A percentile compares a stretch with the other conserved stretches of the same genome.
phyloP scores from a whole-genome alignment of 53 echinoderm and acorn worm species.

The Holothuria leucospilota region DNA sequence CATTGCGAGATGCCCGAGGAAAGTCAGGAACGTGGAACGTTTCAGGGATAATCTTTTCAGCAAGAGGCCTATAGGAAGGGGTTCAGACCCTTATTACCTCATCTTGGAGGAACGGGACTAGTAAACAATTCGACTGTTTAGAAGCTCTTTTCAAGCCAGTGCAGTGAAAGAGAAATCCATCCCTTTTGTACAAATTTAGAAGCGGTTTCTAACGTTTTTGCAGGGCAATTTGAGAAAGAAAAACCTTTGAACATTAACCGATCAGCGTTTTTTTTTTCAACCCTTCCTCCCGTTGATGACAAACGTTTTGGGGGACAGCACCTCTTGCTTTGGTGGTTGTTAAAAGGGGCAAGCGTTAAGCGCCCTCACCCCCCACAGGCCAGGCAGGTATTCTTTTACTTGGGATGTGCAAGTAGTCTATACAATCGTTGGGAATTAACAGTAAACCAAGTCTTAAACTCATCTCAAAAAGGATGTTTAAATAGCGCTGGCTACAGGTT shows the following conservation, averaged over 20 bases:
- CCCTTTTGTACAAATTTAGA: background rate
- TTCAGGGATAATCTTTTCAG: background rate
- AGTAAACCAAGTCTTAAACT: background rate
- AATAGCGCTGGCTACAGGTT: conserved; percentile 1
- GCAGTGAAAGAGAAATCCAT: background rate
- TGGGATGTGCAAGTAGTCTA: conserved; percentile 9
- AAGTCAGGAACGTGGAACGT: background rate
- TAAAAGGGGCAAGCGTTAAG: background rate
- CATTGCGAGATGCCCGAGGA: background rate
- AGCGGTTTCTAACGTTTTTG: background rate
- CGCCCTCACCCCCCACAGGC: conserved; percentile 2
- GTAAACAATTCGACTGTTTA: too few relatives aligned
- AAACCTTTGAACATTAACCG: too few relatives aligned
- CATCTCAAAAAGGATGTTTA: background rate
- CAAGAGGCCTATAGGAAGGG: background rate
- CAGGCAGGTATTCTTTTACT: conserved; percentile 1
- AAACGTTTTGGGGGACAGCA: conserved; percentile 12
- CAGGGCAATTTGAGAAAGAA: too few relatives aligned
- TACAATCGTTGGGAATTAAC: background rate
- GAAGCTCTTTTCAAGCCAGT: too few relatives aligned
- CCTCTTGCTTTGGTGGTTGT: background rate
- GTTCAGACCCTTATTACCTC: conserved; percentile 6
- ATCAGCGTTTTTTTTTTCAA: background rate
- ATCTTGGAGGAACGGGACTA: too few relatives aligned
- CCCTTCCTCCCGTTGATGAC: background rate